Evolutionary conservation across 2,113 vertebrate genomes (phyloP).

Genomic region (Malurus elegans): DNA sequence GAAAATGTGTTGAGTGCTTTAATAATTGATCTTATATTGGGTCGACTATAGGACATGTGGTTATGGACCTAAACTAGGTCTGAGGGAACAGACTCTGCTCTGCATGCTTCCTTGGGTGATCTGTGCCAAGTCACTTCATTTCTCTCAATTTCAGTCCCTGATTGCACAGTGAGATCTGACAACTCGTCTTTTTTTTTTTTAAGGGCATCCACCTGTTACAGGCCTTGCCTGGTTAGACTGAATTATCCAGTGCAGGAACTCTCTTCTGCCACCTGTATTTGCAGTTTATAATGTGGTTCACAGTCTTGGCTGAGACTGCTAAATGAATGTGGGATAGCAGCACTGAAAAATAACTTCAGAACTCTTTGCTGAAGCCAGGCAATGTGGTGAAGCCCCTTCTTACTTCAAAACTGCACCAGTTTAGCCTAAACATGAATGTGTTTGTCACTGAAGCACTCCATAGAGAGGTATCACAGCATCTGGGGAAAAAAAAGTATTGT

Average conservation of each 20-base stretch:
- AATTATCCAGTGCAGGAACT: neutral
- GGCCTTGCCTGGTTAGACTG: neutral
- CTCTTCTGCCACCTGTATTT: neutral
- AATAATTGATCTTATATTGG: neutral
- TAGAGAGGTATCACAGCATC: neutral
- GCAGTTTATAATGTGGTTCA: neutral
- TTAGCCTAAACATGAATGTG: neutral
- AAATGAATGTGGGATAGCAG: neutral
- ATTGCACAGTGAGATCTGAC: neutral
- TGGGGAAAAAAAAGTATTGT: neutral
- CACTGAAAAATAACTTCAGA: neutral
- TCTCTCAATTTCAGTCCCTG: neutral
- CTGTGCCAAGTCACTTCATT: neutral
- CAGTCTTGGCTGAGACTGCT: neutral
- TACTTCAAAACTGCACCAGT: neutral
- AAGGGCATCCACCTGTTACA: neutral
- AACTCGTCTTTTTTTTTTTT: neutral
- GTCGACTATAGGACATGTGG: neutral
- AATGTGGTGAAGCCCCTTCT: neutral
- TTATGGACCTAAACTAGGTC: neutral
- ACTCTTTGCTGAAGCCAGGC: rapidly evolving
- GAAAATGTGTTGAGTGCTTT: neutral
- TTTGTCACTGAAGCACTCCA: neutral
- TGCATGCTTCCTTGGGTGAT: neutral
- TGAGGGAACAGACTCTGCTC: neutral